phyloP scores from a whole-genome alignment of 2,797 vertebrate genomes.

The Sandelia bainsii region DNA sequence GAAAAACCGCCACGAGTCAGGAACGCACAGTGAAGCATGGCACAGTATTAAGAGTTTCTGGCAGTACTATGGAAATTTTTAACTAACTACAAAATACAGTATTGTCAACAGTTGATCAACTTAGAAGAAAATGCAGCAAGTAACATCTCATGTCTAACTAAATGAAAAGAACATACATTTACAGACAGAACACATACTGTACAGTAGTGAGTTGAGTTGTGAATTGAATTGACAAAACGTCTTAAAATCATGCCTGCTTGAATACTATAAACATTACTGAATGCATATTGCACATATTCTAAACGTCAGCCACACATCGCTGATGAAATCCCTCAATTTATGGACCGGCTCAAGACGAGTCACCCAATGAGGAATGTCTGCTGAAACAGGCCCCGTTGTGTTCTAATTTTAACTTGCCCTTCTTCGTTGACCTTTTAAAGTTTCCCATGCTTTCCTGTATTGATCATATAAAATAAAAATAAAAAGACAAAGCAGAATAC shows the following conservation, averaged over 20 bases:
- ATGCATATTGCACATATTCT: conserved; percentile 74
- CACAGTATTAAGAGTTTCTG: background rate
- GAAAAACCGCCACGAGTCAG: background rate
- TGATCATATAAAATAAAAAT: background rate
- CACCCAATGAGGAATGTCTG: conserved; percentile 79
- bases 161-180: too few species aligned
- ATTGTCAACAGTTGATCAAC: too few species aligned
- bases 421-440: conserved; percentile 35
- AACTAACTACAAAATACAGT: background rate
- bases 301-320: conserved; percentile 74
- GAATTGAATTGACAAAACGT: too few species aligned
- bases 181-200: too few species aligned
- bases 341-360: conserved; percentile 63
- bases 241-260: too few species aligned
- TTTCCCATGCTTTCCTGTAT: conserved; percentile 10
- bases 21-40: background rate
- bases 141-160: too few species aligned
- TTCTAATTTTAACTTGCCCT: conserved; percentile 67
- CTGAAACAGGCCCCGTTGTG: conserved; percentile 63
- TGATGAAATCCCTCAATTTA: conserved; percentile 85
- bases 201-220: too few species aligned
- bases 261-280: conserved; percentile 69
- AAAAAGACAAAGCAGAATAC: background rate
- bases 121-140: too few species aligned
- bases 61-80: background rate